Conservation (phyloP, 37 sponge, comb jelly and placozoan genomes). For the Cliona cf. orientalis region DNA sequence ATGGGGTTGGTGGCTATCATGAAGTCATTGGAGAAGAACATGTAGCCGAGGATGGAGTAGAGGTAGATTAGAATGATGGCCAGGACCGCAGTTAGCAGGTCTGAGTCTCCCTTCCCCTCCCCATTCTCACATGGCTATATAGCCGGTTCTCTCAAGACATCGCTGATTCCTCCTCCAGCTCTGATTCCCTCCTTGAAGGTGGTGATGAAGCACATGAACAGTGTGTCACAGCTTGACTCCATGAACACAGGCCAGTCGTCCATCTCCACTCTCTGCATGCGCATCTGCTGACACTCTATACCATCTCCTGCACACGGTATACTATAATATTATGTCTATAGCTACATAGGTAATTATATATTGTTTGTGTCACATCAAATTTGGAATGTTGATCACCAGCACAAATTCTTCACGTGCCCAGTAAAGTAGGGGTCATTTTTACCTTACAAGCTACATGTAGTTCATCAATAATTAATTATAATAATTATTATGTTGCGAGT, state of each 20-base stretch:
- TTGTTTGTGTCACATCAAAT: no score
- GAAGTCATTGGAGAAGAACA: conserved; percentile 85
- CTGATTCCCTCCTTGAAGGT: conserved; percentile 91
- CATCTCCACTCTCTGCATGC: conserved; percentile 4
- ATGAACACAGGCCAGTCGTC: conserved; percentile 39
- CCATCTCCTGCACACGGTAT: no score
- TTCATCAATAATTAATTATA: no score
- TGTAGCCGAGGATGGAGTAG: conserved; percentile 91
- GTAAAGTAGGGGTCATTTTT: no score
- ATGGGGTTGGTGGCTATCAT: conserved; percentile 50
- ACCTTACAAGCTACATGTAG: no score
- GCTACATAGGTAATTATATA: no score
- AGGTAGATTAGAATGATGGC: conserved; percentile 94
- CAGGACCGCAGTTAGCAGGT: conserved; percentile 86
- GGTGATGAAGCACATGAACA: conserved; percentile 94
- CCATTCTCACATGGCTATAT: conserved; percentile 72
- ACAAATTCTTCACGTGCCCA: no score
- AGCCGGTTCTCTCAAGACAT: conserved; percentile 84
- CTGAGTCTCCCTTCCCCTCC: conserved; percentile 83
- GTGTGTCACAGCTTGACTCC: conserved; percentile 90
- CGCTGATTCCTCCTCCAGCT: conserved; percentile 97
- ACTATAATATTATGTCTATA: no score
- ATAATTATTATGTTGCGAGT: no score
- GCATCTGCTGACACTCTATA: no score
- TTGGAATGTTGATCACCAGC: no score